Base-by-base conservation (phyloP, 1,140 invertebrate genomes). In the Magallana angulata region DNA sequence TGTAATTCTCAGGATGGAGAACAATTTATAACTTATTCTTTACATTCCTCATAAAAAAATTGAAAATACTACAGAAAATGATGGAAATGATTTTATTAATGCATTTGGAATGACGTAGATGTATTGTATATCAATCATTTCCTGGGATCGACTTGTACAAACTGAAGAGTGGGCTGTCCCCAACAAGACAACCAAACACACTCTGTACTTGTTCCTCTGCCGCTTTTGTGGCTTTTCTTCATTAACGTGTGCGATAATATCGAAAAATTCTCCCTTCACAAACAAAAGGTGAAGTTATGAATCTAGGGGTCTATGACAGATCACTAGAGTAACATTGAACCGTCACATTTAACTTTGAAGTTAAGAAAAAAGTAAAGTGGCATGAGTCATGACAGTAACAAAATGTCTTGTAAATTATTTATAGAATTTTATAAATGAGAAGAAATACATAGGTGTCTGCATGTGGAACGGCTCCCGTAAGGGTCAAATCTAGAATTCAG, bases 281-380 rank as follows among this genome's bases (percentile, higher is more conserved):
- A 76, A 76, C 68, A 76, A 24, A 76, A 76, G 68, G 68, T 76
- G 68, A 76, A 76, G 68, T 30, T 76, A 76, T 18, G 68, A 76
- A 76, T 12, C 18, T 76, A 18, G 36, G 12, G 36, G 30, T 76
- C 24, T 76, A 30, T 76, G 68, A 76, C 68, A 24, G 68, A 76
- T 76, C 68, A 76, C 68, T 12, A 12, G 24, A 76, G 36, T 76
- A 76, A 76, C 68, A 76, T 30, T 76, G 68, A 76, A 76, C 68
- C 68, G 24, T 76, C 68, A 76, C 24, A 76, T 76, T 76, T 48
- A 76, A 30, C 11, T 12, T 76, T 76, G 18, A 36, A 76, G 24
- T 48, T 76, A 12, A 24, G 36, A 76, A 76, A 76, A 71, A 76
- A 76, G 68, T 76, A 30, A 76, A 76, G 68, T 76, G 68, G 18